A percentile compares a stretch with the other conserved stretches of the same genome.
phyloP scores from a whole-genome alignment of 2,113 vertebrate genomes.

The Poicephalus gulielmi region DNA sequence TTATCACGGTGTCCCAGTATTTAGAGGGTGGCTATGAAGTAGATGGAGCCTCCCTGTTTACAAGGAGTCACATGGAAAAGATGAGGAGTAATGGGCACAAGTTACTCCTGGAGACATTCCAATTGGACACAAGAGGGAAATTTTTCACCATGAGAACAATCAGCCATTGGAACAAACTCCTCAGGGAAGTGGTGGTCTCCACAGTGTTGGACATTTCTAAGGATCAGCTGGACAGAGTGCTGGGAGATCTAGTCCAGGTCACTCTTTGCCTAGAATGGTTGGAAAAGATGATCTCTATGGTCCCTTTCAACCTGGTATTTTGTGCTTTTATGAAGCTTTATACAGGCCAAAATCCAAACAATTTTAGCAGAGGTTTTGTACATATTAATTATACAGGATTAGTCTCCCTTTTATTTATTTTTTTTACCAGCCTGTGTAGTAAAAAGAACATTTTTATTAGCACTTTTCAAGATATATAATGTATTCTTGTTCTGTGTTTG shows the following conservation, averaged over 20 bases:
- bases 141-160: neutral
- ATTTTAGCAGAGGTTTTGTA: neutral
- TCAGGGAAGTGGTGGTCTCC: neutral
- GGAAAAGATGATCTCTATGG: neutral
- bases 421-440: neutral
- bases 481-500: neutral
- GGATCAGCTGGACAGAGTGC: rapidly evolving
- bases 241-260: neutral
- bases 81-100: no score
- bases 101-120: neutral
- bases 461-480: neutral
- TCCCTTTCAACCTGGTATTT: neutral
- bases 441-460: neutral
- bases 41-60: neutral
- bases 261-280: neutral
- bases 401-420: neutral
- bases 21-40: neutral
- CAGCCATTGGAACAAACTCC: neutral
- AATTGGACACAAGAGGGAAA: neutral
- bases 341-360: neutral
- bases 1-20: neutral
- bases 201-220: neutral
- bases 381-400: neutral
- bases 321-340: neutral
- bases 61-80: neutral